Conservation (phyloP, 2,888 invertebrate genomes). For the Drosophila multiciliata region DNA sequence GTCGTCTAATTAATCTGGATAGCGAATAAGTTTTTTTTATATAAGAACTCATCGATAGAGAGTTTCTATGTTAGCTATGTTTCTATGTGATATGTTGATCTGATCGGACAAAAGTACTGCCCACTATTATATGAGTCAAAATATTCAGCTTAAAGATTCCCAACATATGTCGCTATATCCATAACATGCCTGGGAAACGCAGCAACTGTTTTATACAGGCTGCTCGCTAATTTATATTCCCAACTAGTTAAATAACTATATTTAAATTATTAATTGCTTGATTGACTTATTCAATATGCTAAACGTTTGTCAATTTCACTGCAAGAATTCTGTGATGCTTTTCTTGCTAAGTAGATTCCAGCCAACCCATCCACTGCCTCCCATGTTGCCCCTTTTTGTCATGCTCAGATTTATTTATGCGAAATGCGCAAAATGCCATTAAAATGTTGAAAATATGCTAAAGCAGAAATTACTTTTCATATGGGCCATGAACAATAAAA, state of each 20-base stretch:
- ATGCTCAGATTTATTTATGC: constrained; percentile 66
- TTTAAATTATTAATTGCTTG: constrained; percentile 6
- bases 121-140: too few relatives aligned
- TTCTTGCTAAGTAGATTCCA: not conserved
- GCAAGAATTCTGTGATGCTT: constrained; percentile 3
- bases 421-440: constrained; percentile 49
- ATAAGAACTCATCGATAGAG: not conserved
- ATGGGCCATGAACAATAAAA: constrained; percentile 68
- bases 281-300: not conserved
- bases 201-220: not conserved
- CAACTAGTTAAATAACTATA: not conserved
- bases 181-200: not conserved
- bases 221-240: not conserved
- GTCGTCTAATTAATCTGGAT: not conserved
- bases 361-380: not conserved
- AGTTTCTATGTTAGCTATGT: not conserved
- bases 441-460: constrained; percentile 49
- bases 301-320: not conserved
- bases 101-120: not conserved
- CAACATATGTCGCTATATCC: not conserved
- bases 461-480: constrained; percentile 30
- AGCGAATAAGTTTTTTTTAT: too few relatives aligned
- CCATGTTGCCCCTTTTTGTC: not conserved
- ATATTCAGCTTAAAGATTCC: not conserved
- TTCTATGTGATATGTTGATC: not conserved